Evolutionary conservation across 1,140 invertebrate species (phyloP).

Genomic region (Zaprionus ornatus): DNA sequence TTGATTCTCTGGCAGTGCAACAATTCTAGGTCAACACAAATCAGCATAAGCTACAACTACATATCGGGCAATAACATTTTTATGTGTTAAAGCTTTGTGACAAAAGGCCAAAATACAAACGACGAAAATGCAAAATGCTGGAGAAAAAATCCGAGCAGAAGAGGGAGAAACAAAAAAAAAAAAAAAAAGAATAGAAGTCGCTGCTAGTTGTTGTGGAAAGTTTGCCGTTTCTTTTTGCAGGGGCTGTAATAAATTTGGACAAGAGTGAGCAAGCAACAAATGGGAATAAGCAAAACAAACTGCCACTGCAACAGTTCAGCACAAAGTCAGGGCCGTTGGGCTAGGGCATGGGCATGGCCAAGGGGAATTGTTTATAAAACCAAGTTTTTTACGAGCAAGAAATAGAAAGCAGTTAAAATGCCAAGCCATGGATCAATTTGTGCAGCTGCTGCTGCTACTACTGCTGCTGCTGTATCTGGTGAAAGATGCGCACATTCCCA

Average conservation of each 20-base stretch:
- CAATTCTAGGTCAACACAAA: slow-evolving; percentile 73
- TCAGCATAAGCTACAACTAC: slow-evolving; percentile 77
- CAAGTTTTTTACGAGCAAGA: slow-evolving; percentile 44
- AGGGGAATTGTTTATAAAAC: slow-evolving; percentile 46
- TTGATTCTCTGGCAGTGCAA: slow-evolving; percentile 24
- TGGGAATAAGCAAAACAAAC: slow-evolving; percentile 77
- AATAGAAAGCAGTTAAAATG: slow-evolving; percentile 46
- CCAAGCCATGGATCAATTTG: slow-evolving; percentile 65
- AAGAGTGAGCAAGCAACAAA: slow-evolving; percentile 74
- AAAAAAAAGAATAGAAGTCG: slow-evolving; percentile 48
- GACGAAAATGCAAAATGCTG: slow-evolving; percentile 31
- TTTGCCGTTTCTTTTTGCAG: slow-evolving; percentile 51
- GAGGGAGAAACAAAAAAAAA: background rate
- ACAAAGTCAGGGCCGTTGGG: slow-evolving; percentile 56
- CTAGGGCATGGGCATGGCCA: slow-evolving; percentile 13
- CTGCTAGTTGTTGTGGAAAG: slow-evolving; percentile 53
- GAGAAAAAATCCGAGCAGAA: slow-evolving; percentile 1
- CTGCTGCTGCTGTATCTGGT: slow-evolving; percentile 3
- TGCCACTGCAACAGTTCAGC: slow-evolving; percentile 60
- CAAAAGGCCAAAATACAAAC: slow-evolving; percentile 68
- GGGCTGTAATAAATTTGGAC: slow-evolving; percentile 72
- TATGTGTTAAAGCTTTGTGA: slow-evolving; percentile 81
- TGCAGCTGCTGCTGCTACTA: slow-evolving; percentile 60
- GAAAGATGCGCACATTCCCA: slow-evolving; percentile 16
- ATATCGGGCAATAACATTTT: slow-evolving; percentile 80